A percentile compares a stretch with the other conserved stretches of the same genome.
These are phyloP conservation scores for Plutella xylostella DNA, from an alignment of 2,888 invertebrate species.

Conservation along the genomic window DNA sequence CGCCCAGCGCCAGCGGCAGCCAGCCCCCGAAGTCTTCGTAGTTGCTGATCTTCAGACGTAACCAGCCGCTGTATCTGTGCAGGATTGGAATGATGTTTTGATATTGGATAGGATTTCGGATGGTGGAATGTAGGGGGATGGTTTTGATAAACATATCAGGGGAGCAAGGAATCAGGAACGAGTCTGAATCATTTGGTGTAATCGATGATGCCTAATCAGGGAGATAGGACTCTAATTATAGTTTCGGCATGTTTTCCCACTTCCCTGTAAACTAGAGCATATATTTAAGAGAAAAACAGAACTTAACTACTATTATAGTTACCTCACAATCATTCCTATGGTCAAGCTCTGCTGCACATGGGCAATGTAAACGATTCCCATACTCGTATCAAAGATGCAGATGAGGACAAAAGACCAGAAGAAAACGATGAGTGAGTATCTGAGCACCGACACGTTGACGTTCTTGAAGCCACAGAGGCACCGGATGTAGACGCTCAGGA, in stretches of 20 bases:
- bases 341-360: slow-evolving; percentile 49
- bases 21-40: slow-evolving; percentile 45
- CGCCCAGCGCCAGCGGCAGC: slow-evolving; percentile 38
- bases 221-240: too few relatives aligned
- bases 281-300: too few relatives aligned
- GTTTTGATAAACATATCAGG: too few relatives aligned
- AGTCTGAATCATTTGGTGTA: too few relatives aligned
- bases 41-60: slow-evolving; percentile 28
- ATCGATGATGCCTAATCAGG: too few relatives aligned
- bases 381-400: slow-evolving; percentile 39
- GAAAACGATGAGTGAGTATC: slow-evolving; percentile 23
- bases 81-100: too few relatives aligned
- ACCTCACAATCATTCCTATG: slow-evolving; percentile 41
- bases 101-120: too few relatives aligned
- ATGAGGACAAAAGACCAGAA: slow-evolving; percentile 28
- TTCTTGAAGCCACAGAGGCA: slow-evolving; percentile 16
- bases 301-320: neutral
- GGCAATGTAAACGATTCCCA: slow-evolving; percentile 45
- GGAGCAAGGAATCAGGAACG: too few relatives aligned
- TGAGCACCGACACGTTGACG: slow-evolving; percentile 18
- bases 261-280: too few relatives aligned
- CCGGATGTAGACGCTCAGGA: slow-evolving; percentile 21
- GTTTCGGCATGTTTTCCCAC: too few relatives aligned
- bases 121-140: too few relatives aligned
- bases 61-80: slow-evolving; percentile 50